Conservation (phyloP, 2,797 vertebrate genomes). For the Sebastes diaconus region DNA sequence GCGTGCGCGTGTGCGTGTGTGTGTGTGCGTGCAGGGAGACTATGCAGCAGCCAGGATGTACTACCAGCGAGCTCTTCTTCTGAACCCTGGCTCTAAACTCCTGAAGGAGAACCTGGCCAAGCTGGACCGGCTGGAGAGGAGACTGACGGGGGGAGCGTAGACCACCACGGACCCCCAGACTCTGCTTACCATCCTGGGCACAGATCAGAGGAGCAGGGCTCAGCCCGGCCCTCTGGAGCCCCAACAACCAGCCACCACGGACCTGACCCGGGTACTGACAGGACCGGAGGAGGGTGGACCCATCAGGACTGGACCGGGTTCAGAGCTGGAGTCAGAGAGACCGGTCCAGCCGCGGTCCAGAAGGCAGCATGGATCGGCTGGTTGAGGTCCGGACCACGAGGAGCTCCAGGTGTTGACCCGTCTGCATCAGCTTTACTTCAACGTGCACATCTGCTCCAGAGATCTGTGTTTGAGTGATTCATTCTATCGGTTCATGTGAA, state of each 20-base stretch:
- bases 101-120: conserved; percentile 96
- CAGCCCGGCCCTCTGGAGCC: background rate
- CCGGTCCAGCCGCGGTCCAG: background rate
- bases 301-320: background rate
- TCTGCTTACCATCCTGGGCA: background rate
- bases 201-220: background rate
- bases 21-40: conserved; percentile 84
- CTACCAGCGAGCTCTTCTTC: conserved; percentile 90
- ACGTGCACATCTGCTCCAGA: conserved; percentile 24
- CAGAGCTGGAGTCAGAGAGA: background rate
- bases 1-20: background rate
- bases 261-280: background rate
- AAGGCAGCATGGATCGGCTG: background rate
- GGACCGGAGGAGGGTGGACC: background rate
- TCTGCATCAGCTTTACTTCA: conserved; percentile 53
- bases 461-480: conserved; percentile 29
- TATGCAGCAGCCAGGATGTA: conserved; percentile 90
- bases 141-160: conserved; percentile 82
- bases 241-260: background rate
- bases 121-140: conserved; percentile 92
- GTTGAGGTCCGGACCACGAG: background rate
- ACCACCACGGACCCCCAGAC: background rate
- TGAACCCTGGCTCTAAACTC: conserved; percentile 92
- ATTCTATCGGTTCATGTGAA: conserved; percentile 5
- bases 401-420: background rate